These are phyloP conservation scores for Dermochelys coriacea DNA, from an alignment of 2,797 vertebrate species.

Conservation along the genomic window DNA sequence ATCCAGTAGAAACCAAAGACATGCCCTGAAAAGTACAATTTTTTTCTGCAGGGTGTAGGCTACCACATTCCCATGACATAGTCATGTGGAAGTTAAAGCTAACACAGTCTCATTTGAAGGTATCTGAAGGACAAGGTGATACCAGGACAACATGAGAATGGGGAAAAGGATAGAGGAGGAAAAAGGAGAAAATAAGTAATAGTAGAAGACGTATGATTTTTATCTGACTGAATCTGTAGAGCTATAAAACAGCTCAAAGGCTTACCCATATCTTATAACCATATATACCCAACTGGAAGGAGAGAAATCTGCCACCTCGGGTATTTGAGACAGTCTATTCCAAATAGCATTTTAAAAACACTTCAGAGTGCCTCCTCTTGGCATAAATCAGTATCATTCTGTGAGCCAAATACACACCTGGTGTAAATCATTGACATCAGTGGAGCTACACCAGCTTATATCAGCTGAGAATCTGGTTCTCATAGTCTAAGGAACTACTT, in stretches of 20 bases:
- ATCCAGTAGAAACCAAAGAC: neutral
- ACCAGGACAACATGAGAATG: accelerated
- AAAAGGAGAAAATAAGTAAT: neutral
- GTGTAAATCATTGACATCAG: neutral
- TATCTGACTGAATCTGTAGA: neutral
- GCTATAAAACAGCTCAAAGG: neutral
- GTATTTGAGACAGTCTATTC: neutral
- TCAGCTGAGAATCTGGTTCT: neutral
- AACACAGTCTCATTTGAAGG: neutral
- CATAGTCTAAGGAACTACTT: neutral
- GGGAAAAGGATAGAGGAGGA: neutral
- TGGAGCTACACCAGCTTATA: neutral
- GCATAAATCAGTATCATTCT: neutral
- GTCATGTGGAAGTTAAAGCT: neutral
- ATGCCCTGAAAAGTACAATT: neutral
- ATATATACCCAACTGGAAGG: neutral
- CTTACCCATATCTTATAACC: neutral
- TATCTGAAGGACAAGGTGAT: accelerated
- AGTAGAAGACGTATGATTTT: neutral
- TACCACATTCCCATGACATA: neutral
- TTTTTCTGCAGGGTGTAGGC: neutral
- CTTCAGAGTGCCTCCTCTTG: neutral
- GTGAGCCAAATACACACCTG: neutral
- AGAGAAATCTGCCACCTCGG: too few relatives aligned
- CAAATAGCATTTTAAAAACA: neutral